Percentiles rank a stretch among this genome's conserved stretches.
Conservation (phyloP, 92 coral and sea anemone genomes). For the Paragorgia papillata region DNA sequence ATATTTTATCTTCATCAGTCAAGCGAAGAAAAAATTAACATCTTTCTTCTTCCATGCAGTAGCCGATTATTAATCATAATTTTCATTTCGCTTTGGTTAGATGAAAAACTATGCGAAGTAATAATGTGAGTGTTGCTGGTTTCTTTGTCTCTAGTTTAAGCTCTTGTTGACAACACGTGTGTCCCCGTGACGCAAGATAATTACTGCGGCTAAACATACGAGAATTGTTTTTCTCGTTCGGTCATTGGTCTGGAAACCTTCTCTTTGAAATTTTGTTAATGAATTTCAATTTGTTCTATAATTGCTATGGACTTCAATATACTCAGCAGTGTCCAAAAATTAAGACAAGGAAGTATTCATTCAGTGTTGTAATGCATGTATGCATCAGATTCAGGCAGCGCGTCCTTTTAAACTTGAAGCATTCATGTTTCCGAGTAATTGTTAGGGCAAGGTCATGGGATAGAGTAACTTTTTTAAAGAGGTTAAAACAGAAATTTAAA, state of each 20-base stretch:
- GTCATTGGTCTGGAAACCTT: slow-evolving; percentile 38
- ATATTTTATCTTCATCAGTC: background rate
- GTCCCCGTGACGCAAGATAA: slow-evolving; percentile 31
- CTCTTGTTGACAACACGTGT: slow-evolving; percentile 39
- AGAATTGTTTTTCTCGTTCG: slow-evolving; percentile 21
- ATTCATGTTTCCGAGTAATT: background rate
- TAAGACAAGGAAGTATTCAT: slow-evolving; percentile 41
- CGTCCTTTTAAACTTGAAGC: background rate
- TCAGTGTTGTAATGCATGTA: slow-evolving; percentile 19
- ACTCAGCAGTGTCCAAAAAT: slow-evolving; percentile 29
- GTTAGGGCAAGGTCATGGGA: slow-evolving; percentile 18
- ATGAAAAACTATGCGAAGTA: background rate
- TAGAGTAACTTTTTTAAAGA: background rate
- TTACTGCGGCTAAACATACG: slow-evolving; percentile 31
- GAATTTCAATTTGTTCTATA: slow-evolving; percentile 43
- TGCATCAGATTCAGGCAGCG: background rate
- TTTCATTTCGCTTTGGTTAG: slow-evolving; percentile 18
- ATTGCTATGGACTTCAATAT: slow-evolving; percentile 43
- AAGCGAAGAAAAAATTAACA: slow-evolving; percentile 1
- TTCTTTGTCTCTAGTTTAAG: slow-evolving; percentile 30
- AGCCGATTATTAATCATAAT: slow-evolving; percentile 19
- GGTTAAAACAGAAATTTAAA: background rate
- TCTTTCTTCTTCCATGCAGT: background rate
- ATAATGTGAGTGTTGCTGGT: slow-evolving; percentile 21
- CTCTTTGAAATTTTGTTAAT: slow-evolving; percentile 39